Evolutionary conservation across 2,113 vertebrate species (phyloP).

Genomic region (Oophaga pumilio): DNA sequence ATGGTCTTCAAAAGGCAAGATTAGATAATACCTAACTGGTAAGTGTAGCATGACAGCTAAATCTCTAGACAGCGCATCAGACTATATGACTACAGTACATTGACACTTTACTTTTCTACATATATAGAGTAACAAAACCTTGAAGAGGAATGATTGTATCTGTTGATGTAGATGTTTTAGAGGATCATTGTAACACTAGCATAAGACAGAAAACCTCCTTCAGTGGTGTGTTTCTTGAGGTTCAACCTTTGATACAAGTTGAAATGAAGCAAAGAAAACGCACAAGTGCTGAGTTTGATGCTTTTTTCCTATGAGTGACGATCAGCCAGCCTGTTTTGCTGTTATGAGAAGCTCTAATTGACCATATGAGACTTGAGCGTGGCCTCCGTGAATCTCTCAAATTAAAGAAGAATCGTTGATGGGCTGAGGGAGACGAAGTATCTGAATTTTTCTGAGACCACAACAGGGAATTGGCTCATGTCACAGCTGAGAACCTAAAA

Average conservation of each 20-base stretch:
- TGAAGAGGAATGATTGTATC: neutral
- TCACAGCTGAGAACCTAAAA: constrained; percentile 52
- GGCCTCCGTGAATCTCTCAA: constrained; percentile 57
- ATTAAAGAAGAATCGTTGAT: constrained; percentile 58
- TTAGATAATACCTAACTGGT: neutral
- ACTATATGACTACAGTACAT: neutral
- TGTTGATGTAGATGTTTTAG: neutral
- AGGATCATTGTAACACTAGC: neutral
- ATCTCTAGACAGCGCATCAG: neutral
- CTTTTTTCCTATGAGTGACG: constrained; percentile 49
- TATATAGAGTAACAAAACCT: neutral
- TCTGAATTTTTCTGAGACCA: constrained; percentile 52
- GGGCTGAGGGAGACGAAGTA: constrained; percentile 52
- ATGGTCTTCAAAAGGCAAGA: neutral
- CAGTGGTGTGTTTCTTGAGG: constrained; percentile 25
- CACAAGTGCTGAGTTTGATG: constrained; percentile 54
- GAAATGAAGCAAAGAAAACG: constrained; percentile 37
- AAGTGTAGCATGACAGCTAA: neutral
- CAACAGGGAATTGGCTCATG: constrained; percentile 54
- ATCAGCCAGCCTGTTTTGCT: constrained; percentile 57
- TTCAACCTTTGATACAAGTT: constrained; percentile 41
- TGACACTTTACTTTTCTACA: neutral
- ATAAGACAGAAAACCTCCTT: neutral
- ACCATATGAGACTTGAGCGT: constrained; percentile 57
- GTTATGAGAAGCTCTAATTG: constrained; percentile 57